These are phyloP conservation scores for Drosophila robusta DNA, from an alignment of 2,888 invertebrate genomes.

Conservation along the genomic window DNA sequence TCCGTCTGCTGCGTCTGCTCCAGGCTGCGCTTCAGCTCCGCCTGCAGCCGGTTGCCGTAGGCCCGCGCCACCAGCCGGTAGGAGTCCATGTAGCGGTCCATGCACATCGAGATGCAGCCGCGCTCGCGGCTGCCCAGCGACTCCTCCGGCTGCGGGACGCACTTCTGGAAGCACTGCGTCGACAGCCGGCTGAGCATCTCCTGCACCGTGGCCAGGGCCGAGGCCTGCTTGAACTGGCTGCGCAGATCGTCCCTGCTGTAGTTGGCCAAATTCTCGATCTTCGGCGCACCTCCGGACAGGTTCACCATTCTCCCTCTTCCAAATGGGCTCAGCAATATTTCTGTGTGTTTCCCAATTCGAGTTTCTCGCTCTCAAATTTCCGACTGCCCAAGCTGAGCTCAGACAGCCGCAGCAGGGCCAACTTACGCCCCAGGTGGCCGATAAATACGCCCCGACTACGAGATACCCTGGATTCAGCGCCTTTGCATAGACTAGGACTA, in stretches of 20 bases:
- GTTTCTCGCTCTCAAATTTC: neutral
- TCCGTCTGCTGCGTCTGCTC: neutral
- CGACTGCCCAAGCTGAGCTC: neutral
- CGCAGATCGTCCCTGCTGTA: conserved; percentile 1
- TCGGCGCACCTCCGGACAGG: neutral
- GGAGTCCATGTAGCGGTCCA: conserved; percentile 35
- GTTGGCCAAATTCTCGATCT: neutral
- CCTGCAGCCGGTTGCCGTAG: conserved; percentile 18
- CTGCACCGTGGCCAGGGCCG: neutral
- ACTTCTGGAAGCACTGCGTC: conserved; percentile 30
- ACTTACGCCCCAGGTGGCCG: neutral
- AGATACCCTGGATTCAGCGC: too few species aligned
- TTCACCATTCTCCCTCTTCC: neutral
- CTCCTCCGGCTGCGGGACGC: conserved; percentile 16
- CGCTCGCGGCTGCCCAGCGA: conserved; percentile 10
- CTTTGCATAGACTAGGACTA: too few species aligned
- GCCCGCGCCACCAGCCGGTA: conserved; percentile 27
- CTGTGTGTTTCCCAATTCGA: too few species aligned
- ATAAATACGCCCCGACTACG: too few species aligned
- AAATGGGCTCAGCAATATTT: too few species aligned
- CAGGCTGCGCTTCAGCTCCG: conserved; percentile 7
- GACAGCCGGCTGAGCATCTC: conserved; percentile 22
- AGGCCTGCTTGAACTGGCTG: neutral
- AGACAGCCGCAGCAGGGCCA: neutral
- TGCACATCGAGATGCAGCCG: conserved; percentile 26